These are phyloP conservation scores for Pangasius larnaudii DNA, from an alignment of 2,797 vertebrate species.

Conservation along the genomic window DNA sequence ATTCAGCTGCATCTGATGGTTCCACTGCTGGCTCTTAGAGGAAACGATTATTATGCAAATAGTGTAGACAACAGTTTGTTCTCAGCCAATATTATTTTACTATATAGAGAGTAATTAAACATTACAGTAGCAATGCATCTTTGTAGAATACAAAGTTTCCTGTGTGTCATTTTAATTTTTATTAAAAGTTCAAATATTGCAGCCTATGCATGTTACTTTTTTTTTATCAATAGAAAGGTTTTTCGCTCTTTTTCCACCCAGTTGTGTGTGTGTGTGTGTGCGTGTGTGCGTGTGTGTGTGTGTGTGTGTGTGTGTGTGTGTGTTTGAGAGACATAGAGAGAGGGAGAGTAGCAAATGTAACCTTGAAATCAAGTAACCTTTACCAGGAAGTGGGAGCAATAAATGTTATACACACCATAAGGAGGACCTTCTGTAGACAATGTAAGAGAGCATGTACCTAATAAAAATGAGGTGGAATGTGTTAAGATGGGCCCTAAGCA, in stretches of 20 bases:
- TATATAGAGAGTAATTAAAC: background rate
- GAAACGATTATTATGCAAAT: background rate
- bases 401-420: conserved; percentile 50
- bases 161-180: background rate
- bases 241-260: background rate
- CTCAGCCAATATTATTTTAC: background rate
- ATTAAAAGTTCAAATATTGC: background rate
- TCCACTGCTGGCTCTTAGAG: background rate
- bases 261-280: background rate
- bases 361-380: conserved; percentile 54
- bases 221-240: background rate
- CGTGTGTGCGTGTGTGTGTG: background rate
- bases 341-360: conserved; percentile 37
- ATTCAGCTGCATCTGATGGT: background rate
- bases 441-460: background rate
- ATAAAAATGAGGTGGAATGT: background rate
- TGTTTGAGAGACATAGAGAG: background rate
- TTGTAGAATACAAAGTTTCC: background rate
- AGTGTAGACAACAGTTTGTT: background rate
- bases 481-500: background rate
- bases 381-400: conserved; percentile 24
- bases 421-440: conserved; percentile 42
- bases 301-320: background rate
- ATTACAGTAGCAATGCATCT: background rate
- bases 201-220: background rate